Conservation (phyloP, 1,140 invertebrate species). For the Scaptomyza hsui region DNA sequence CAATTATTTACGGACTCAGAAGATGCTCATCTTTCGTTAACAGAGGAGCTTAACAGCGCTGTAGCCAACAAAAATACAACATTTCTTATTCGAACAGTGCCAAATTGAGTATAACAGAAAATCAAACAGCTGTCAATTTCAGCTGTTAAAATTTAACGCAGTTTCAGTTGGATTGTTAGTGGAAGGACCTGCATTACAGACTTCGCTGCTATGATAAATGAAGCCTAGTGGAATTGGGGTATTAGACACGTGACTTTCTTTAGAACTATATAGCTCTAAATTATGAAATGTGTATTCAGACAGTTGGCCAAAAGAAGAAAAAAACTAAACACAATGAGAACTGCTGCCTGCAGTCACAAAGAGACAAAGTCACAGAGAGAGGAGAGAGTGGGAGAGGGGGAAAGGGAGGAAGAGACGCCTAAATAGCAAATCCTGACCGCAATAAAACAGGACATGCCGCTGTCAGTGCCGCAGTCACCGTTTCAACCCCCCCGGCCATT, state of each 20-base stretch:
- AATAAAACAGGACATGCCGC: conserved; percentile 70
- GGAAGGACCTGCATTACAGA: too few relatives aligned
- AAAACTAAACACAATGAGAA: conserved; percentile 32
- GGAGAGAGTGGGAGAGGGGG: conserved; percentile 12
- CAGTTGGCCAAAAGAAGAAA: conserved; percentile 29
- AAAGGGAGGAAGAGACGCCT: conserved; percentile 15
- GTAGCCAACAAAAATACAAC: too few relatives aligned
- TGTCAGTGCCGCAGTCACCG: conserved; percentile 21
- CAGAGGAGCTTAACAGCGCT: too few relatives aligned
- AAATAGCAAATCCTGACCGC: conserved; percentile 74
- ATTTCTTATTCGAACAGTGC: too few relatives aligned
- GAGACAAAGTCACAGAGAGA: conserved; percentile 22
- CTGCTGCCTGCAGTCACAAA: background rate
- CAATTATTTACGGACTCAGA: too few relatives aligned
- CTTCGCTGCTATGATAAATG: too few relatives aligned
- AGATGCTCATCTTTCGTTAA: too few relatives aligned
- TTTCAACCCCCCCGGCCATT: background rate
- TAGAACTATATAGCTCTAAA: conserved; percentile 45
- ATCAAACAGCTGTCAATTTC: too few relatives aligned
- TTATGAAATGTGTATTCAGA: conserved; percentile 77
- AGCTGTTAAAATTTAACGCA: too few relatives aligned
- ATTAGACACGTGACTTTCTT: conserved; percentile 77
- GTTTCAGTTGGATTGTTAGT: too few relatives aligned
- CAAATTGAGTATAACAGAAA: too few relatives aligned
- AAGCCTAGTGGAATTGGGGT: too few relatives aligned